phyloP scores from a whole-genome alignment of 2,113 vertebrate species.

The Oreochromis spilurus region DNA sequence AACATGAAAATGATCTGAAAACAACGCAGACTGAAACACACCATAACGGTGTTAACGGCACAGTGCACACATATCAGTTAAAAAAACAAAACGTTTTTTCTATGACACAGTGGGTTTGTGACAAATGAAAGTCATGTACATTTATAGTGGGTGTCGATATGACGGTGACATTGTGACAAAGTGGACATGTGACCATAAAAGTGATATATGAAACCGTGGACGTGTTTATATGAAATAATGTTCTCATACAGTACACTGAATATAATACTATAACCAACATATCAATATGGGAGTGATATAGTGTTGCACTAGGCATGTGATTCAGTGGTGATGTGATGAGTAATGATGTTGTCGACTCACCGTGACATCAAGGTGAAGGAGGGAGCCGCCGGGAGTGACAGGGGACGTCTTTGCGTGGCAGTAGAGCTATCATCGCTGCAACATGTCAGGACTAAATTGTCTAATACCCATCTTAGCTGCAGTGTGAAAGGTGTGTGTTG shows the following conservation, averaged over 20 bases:
- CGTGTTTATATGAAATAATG: constrained; percentile 69
- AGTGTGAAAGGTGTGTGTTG: constrained; percentile 50
- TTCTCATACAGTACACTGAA: constrained; percentile 66
- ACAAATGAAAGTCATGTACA: constrained; percentile 61
- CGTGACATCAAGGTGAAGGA: constrained; percentile 53
- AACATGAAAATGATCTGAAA: constrained; percentile 99
- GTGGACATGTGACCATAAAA: constrained; percentile 71
- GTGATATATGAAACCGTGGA: constrained; percentile 69
- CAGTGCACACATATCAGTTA: constrained; percentile 53
- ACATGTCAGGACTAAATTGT: constrained; percentile 55
- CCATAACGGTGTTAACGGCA: not conserved
- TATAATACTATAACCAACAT: constrained; percentile 71
- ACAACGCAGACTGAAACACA: not conserved
- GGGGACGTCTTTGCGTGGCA: constrained; percentile 27
- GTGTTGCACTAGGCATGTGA: constrained; percentile 64
- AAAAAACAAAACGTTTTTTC: not conserved
- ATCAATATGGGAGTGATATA: constrained; percentile 68
- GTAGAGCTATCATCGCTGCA: constrained; percentile 35
- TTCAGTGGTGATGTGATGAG: constrained; percentile 63
- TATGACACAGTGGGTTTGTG: constrained; percentile 67
- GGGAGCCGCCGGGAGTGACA: constrained; percentile 37
- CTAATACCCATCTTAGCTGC: constrained; percentile 59
- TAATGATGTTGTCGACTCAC: constrained; percentile 59
- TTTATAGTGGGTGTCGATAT: constrained; percentile 65
- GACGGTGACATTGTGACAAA: constrained; percentile 64